Evolutionary conservation across 35 echinoderm and acorn worm species (phyloP), one percentile per base, ranked within the genome.

Genomic region (Eucidaris tribuloides): DNA sequence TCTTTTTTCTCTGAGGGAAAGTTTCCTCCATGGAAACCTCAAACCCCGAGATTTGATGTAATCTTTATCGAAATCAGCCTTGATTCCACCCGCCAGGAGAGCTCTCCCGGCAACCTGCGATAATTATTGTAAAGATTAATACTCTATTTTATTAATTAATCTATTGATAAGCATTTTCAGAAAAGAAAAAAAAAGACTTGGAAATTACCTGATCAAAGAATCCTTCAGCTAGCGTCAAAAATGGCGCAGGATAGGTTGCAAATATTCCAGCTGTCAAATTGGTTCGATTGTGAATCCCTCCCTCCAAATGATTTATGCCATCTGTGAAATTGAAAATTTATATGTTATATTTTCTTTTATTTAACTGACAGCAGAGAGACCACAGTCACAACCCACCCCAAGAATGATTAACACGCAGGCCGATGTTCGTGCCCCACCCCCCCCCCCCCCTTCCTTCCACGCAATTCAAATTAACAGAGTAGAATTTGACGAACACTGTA

Each of bases 1-100:
- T n/a, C n/a, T n/a, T n/a, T n/a, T n/a, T n/a, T n/a, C n/a, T n/a
- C n/a, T n/a, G n/a, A n/a, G n/a, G n/a, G n/a, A n/a, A n/a, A n/a
- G n/a, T n/a, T n/a, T n/a, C n/a, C n/a, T n/a, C n/a, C n/a, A n/a
- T n/a, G n/a, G n/a, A n/a, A n/a, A n/a, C n/a, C n/a, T n/a, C n/a
- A n/a, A n/a, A n/a, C n/a, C n/a, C n/a, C n/a, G 81, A 7, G 94
- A 89, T 42, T 91, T 85, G n/a, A 76, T 77, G 49, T 97, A 92
- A 14, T 72, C 42, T 32, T 88, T 82, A 52, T 97, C 94, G 33
- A 90, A 88, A 49, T 92, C 82, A 0, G 94, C 94, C 18, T 85
- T 55, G 42, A 96, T 96, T 52, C 92, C 84, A 3, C 45, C 92
- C 31, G 90, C 54, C 9, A 97, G 77, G 18, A 97, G 84, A 13